Base-by-base conservation (phyloP, 2,888 invertebrate genomes). In the Dryobota labecula region DNA sequence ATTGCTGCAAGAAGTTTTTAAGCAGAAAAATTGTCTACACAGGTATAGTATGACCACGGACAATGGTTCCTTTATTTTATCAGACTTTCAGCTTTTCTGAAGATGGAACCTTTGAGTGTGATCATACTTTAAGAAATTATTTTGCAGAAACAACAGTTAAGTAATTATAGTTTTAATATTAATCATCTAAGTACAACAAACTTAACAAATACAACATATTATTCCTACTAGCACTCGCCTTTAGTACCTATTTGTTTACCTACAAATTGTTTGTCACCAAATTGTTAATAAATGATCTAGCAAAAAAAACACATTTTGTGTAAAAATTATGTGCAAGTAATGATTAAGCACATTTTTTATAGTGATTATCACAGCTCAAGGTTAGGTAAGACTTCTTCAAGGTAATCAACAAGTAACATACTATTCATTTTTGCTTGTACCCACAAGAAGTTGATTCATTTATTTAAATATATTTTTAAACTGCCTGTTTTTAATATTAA, bases 301-400 rank as follows among this genome's bases (percentile, higher is more conserved):
- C 4, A 69, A 11, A 65, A 43, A 43, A 30, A 13, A 13, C 9
- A 0, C 30, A 41, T 43, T 38, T 41, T 30, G n/a, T 15, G 30
- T 13, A 13, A 76, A 27, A 45, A 78, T 61, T 43, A 4, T 51
- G 24, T 58, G 30, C 56, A 62, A 15, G 45, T 18, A 64, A 57
- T 79, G 67, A 82, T 36, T 18, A 62, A 77, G 78, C 71, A 79
- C 9, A 49, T 71, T 77, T 71, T 76, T 75, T 76, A 43, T 43
- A 73, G 13, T 30, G 45, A 27, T 78, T 38, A 76, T 60, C 60
- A 47, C 27, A 41, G 13, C 66, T 63, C 60, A 77, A 80, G 71
- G 81, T 30, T 38, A 41, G 13, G 9, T 27, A 43, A 57, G 62
- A 65, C 72, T 65, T 69, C 68, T 63, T 58, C 51, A 36, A 63